Conservation (phyloP, 1,140 invertebrate genomes). For the Wiebesia pumilae region DNA sequence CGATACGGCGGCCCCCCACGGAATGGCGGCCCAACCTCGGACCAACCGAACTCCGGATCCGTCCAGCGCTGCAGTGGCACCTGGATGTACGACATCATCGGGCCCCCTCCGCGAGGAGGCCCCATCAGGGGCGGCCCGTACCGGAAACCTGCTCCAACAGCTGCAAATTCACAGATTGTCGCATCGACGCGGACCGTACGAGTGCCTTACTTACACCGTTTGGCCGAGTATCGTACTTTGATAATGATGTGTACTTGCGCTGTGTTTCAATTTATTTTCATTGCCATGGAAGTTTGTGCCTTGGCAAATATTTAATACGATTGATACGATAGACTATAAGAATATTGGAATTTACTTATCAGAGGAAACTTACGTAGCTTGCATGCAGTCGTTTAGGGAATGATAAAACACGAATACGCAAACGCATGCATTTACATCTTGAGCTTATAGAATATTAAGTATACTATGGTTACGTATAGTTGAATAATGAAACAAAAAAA, state of each 20-base stretch:
- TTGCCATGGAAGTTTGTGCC: no score
- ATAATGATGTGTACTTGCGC: background rate
- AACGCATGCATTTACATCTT: no score
- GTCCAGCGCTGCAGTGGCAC: slow-evolving; percentile 11
- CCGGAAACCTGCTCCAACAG: slow-evolving; percentile 4
- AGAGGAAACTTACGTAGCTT: no score
- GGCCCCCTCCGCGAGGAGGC: background rate
- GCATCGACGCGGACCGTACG: background rate
- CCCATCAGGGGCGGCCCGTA: background rate
- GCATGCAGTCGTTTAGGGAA: no score
- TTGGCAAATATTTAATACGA: no score
- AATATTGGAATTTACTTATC: no score
- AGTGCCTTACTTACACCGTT: background rate
- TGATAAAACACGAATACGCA: no score
- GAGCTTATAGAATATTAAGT: no score
- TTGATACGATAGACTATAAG: no score
- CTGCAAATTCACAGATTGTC: background rate
- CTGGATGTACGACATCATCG: background rate
- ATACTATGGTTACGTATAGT: no score
- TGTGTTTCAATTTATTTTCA: background rate
- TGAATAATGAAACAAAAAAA: no score
- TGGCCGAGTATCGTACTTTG: background rate
- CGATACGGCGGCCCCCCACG: slow-evolving; percentile 55
- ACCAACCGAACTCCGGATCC: background rate
- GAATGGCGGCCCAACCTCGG: background rate